phyloP scores from a whole-genome alignment of 2,113 vertebrate species.

The Hyla sarda region DNA sequence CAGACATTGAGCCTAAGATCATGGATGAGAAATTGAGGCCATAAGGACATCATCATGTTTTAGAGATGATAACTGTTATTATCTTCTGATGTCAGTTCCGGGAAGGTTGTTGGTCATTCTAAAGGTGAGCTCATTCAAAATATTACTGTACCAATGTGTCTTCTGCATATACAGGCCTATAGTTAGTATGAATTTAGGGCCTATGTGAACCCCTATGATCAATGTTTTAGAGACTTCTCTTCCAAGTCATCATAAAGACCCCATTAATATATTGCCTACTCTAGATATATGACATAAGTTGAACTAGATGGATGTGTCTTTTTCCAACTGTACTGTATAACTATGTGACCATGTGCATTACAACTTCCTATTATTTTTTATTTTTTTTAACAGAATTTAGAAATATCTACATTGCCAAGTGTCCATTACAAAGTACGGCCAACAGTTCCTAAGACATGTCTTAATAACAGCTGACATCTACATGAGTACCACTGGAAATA shows the following conservation, averaged over 20 bases:
- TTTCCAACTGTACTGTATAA: too few relatives aligned
- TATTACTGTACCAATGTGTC: too few relatives aligned
- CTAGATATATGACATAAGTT: not conserved
- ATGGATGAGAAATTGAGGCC: constrained; percentile 5
- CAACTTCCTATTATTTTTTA: not conserved
- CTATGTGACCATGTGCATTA: not conserved
- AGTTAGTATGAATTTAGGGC: not conserved
- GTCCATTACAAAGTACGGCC: not conserved
- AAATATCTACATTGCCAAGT: not conserved
- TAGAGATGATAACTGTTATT: constrained; percentile 27
- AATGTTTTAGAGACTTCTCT: not conserved
- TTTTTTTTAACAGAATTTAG: not conserved
- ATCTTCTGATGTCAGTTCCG: constrained; percentile 38
- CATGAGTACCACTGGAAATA: not conserved
- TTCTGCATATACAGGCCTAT: not conserved
- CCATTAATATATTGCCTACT: not conserved
- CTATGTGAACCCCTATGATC: not conserved
- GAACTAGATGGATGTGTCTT: too few relatives aligned
- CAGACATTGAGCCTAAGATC: not conserved
- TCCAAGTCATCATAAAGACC: not conserved
- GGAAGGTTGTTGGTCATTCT: not conserved
- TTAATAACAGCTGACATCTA: not conserved
- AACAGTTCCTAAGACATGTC: not conserved
- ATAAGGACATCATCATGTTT: constrained; percentile 14
- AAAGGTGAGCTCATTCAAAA: constrained; percentile 7